phyloP scores from a whole-genome alignment of 1,140 invertebrate genomes.

The Leptopilina boulardi region DNA sequence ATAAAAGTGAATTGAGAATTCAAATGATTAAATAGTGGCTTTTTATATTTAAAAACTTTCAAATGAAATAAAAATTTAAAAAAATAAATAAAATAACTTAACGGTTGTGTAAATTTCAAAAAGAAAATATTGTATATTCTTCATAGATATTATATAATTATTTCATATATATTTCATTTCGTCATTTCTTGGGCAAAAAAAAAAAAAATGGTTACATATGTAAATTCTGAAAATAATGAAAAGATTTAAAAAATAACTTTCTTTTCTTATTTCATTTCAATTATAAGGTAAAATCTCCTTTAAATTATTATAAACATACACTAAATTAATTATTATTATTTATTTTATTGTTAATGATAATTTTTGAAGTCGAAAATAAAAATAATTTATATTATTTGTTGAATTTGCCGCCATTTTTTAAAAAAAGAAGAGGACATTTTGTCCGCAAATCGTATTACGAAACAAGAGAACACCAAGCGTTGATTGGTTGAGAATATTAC shows the following conservation, averaged over 20 bases:
- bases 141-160: background rate
- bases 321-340: too few relatives aligned
- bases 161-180: background rate
- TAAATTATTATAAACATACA: too few relatives aligned
- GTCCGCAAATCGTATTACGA: too few relatives aligned
- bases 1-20: background rate
- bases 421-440: too few relatives aligned
- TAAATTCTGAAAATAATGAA: conserved; percentile 10
- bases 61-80: background rate
- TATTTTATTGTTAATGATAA: too few relatives aligned
- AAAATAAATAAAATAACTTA: background rate
- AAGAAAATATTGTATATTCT: background rate
- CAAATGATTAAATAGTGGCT: background rate
- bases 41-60: conserved; percentile 5
- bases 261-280: background rate
- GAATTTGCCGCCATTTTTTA: too few relatives aligned
- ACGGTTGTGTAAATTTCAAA: background rate
- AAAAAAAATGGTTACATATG: background rate
- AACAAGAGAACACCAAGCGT: too few relatives aligned
- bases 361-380: too few relatives aligned
- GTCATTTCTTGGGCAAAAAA: background rate
- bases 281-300: background rate
- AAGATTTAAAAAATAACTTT: background rate
- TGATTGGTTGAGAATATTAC: too few relatives aligned
- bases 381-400: too few relatives aligned